These are phyloP conservation scores for Cottus gobio DNA, from an alignment of 2,113 vertebrate species.

Conservation along the genomic window DNA sequence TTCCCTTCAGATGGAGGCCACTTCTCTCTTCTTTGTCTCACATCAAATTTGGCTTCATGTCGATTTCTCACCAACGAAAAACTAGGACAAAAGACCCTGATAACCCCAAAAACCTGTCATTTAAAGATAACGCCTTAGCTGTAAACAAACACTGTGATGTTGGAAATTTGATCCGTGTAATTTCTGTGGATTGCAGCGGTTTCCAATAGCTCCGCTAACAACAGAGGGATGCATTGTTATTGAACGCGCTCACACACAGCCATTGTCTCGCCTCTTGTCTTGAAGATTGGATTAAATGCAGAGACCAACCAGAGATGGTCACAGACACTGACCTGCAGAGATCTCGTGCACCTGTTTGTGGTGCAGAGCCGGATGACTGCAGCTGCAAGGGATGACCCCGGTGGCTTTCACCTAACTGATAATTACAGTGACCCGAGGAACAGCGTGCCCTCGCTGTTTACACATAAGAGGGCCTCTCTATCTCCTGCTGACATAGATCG, in stretches of 20 bases:
- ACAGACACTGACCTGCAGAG: constrained; percentile 18
- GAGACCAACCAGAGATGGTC: constrained; percentile 16
- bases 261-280: constrained; percentile 40
- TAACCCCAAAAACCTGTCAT: not conserved
- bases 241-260: constrained; percentile 28
- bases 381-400: not conserved
- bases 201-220: constrained; percentile 36
- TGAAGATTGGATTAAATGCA: constrained; percentile 56
- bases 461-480: not conserved
- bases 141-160: constrained; percentile 1
- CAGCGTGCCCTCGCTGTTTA: not conserved
- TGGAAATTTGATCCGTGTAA: constrained; percentile 38
- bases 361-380: not conserved
- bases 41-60: not conserved
- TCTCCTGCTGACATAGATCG: no score
- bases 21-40: not conserved
- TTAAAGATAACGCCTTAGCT: not conserved
- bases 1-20: not conserved
- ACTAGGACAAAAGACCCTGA: not conserved
- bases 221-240: constrained; percentile 37
- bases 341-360: constrained; percentile 15
- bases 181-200: constrained; percentile 33
- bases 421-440: constrained; percentile 19
- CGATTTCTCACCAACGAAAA: not conserved
- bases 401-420: constrained; percentile 33